A percentile compares a stretch with the other conserved stretches of the same genome.
phyloP scores from a whole-genome alignment of 2,113 vertebrate species.

The Aegypius monachus region DNA sequence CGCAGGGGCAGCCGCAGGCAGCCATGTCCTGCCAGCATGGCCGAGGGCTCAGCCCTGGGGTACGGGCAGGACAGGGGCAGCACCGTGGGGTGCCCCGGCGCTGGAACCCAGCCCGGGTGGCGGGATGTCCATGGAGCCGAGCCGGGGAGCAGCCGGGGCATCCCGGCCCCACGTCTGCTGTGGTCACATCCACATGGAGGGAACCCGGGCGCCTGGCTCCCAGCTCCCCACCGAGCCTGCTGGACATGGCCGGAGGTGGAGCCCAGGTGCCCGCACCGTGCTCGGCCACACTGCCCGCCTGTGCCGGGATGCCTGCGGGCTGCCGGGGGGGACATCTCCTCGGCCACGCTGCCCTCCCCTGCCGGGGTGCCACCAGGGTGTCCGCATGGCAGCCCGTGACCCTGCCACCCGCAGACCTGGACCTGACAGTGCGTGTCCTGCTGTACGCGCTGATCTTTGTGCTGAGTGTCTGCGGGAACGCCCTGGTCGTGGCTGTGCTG shows the following conservation, averaged over 20 bases:
- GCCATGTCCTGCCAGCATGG: not conserved
- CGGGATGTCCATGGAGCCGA: too few relatives aligned
- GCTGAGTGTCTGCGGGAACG: slow-evolving; percentile 88
- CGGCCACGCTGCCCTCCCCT: too few relatives aligned
- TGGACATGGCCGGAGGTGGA: not conserved
- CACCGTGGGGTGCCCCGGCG: not conserved
- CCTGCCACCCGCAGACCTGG: slow-evolving; percentile 72
- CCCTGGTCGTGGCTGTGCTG: slow-evolving; percentile 89
- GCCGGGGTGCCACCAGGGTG: not conserved
- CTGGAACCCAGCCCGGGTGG: not conserved
- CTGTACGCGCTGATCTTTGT: slow-evolving; percentile 89
- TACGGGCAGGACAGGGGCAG: not conserved
- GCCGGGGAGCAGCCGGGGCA: too few relatives aligned
- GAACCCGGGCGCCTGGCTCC: not conserved
- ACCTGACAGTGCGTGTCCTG: slow-evolving; percentile 81
- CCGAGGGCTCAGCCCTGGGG: not conserved
- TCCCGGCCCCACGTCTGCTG: not conserved
- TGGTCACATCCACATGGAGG: not conserved
- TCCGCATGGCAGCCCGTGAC: rapidly evolving
- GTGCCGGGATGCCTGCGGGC: too few relatives aligned
- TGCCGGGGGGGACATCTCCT: too few relatives aligned
- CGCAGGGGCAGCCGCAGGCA: not conserved
- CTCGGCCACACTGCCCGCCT: not conserved
- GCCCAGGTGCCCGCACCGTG: not conserved
- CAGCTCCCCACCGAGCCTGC: not conserved